Evolutionary conservation across 2,113 vertebrate species (phyloP), one percentile per base, ranked within the genome.

Genomic region (Erythrocebus patas): DNA sequence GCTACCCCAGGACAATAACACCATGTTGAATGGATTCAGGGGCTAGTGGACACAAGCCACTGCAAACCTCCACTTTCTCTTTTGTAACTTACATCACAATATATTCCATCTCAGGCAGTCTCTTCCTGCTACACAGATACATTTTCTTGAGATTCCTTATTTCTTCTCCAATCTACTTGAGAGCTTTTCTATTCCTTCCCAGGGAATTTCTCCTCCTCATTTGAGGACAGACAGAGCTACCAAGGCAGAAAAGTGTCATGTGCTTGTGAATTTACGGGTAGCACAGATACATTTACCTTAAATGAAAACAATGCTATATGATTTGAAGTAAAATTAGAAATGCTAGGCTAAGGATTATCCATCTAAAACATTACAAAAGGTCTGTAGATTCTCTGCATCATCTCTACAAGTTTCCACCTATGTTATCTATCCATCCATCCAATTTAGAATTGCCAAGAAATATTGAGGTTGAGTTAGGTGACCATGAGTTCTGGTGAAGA

Each of bases 301-400:
- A 83, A 95, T 70, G 25, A 75, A 50, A 90, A 79, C 2, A 94
- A 94, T 81, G 27, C 10, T 23, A 14, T 61, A 20, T 64, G 4
- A 59, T 92, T 91, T 91, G 17, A 88, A 88, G n/a, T 84, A 90
- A 96, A 95, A 83, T 59, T 72, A 85, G 70, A 94, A 93, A 79
- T 66, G 43, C 9, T 78, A 66, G 68, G 64, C 75, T 52, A 82
- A 76, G 8, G 55, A 32, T 35, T 17, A 70, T 66, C 10, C 27
- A 76, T 75, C 70, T 32, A 57, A 91, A 84, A 30, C 57, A 68
- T 52, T 72, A 50, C 16, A 45, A 55, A 95, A 5, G 38, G 8
- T 30, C 7, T 57, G 27, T 38, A 78, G 45, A 91, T 48, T 88
- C 81, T 96, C 78, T 48, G 57, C 64, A 83, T n/a, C 75, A 80